phyloP scores from a whole-genome alignment of 2,888 invertebrate genomes.

The Crepidodera aurea region DNA sequence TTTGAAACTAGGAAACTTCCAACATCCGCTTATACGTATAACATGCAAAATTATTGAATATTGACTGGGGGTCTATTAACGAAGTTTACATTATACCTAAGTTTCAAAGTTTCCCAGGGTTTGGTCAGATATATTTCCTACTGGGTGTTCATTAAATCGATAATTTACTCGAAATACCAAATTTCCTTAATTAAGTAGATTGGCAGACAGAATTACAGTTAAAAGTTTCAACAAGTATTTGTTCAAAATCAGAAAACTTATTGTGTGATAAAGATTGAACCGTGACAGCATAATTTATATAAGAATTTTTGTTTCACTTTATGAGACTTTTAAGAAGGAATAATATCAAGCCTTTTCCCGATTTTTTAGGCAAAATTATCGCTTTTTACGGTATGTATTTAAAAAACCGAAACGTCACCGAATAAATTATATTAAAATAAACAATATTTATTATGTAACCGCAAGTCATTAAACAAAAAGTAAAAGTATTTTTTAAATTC shows the following conservation, averaged over 20 bases:
- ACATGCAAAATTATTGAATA: conserved; percentile 6
- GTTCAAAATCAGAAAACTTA: not conserved
- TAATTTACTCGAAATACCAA: conserved; percentile 5
- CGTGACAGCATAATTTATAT: too few relatives aligned
- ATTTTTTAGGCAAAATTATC: too few relatives aligned
- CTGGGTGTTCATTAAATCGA: conserved; percentile 8
- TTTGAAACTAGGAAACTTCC: not conserved
- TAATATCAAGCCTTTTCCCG: too few relatives aligned
- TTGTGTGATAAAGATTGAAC: too few relatives aligned
- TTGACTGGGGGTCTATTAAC: conserved; percentile 18
- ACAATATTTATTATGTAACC: too few relatives aligned
- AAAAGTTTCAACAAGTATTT: not conserved
- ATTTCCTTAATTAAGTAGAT: not conserved
- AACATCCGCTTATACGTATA: conserved; percentile 16
- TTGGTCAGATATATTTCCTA: conserved; percentile 19
- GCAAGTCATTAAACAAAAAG: too few relatives aligned
- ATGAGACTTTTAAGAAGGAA: too few relatives aligned
- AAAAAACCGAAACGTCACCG: too few relatives aligned
- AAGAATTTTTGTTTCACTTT: too few relatives aligned
- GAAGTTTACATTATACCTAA: conserved; percentile 19
- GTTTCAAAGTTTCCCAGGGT: conserved; percentile 16
- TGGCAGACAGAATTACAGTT: not conserved
- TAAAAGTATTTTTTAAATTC: too few relatives aligned
- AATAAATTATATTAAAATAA: too few relatives aligned
- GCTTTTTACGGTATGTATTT: too few relatives aligned